Evolutionary conservation across 64 coral and sea anemone species (phyloP), one percentile per base, ranked within the genome.

Genomic region (Montipora foliosa): DNA sequence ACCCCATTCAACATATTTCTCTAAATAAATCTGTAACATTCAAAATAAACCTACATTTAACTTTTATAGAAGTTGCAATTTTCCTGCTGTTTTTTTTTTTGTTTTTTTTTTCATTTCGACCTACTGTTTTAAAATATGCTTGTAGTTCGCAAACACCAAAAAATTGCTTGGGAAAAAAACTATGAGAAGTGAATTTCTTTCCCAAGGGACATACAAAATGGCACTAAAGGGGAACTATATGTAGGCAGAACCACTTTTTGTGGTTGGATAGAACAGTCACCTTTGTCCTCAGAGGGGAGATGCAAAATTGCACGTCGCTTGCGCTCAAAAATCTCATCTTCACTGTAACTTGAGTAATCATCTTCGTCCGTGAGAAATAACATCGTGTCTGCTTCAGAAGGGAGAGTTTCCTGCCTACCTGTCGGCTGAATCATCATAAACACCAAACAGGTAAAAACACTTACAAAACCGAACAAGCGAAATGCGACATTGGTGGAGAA

Each of bases 281-380:
- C 67, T 11, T 11, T 48, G 24, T 24, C 57, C 55, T 87, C 78
- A 8, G 96, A 86, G 3, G 96, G 96, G 1, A 92, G 47, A 78
- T 95, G 95, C 51, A 98, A 76, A 13, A 95, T 13, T 52, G 58
- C 89, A 53, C 60, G 83, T 29, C 84, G 25, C 17, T 78, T 92
- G 45, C 78, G 74, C 50, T 89, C 79, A 44, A 92, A 94, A 60
- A 93, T 78, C 47, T 98, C 96, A 8, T 98, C 96, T 25, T 98
- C 96, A 59, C 96, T 98, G 75, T 87, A 92, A 15, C 96, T 98
- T 17, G 96, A 98, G 47, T 95, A 95, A 46, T 83, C 96, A 58
- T 98, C 93, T 37, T 98, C 96, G 19, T 98, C 96, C 4, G 93
- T 79, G 57, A 98, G 91, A 81, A 95, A 85, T 8, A 90, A 89